Conservation (phyloP, 2,888 invertebrate species). For the Emmelina monodactyla region DNA sequence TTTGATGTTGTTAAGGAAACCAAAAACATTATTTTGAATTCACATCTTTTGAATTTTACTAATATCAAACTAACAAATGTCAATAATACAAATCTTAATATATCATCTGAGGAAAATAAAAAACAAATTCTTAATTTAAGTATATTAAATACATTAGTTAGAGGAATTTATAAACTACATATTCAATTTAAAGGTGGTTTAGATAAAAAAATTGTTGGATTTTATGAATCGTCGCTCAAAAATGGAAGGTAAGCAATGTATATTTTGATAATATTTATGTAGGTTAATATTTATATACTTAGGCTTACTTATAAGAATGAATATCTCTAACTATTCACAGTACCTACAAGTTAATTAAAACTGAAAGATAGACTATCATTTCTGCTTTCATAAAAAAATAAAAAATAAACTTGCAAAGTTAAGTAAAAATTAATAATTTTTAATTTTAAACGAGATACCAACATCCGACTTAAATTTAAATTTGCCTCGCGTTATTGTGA, state of each 20-base stretch:
- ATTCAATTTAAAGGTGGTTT: conserved; percentile 61
- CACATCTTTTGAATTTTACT: neutral
- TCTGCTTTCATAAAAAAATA: too few species aligned
- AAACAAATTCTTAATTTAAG: conserved; percentile 45
- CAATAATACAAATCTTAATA: neutral
- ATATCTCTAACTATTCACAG: too few species aligned
- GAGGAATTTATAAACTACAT: conserved; percentile 35
- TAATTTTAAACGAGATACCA: too few species aligned
- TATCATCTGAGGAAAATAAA: conserved; percentile 16
- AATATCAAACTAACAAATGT: neutral
- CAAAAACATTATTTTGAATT: neutral
- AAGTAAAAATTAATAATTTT: too few species aligned
- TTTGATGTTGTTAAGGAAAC: neutral
- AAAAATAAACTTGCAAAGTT: too few species aligned
- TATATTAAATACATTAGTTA: conserved; percentile 26
- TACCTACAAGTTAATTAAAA: too few species aligned
- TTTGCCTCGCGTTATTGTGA: too few species aligned
- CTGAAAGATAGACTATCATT: too few species aligned
- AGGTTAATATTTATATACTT: too few species aligned
- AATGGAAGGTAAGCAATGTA: conserved; percentile 47
- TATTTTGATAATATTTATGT: too few species aligned
- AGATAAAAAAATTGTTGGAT: conserved; percentile 56
- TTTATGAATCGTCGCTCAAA: conserved; percentile 66
- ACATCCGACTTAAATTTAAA: too few species aligned
- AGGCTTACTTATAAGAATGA: too few species aligned